Evolutionary conservation across 2,888 invertebrate species (phyloP).

Genomic region (Lochmaea capreae): DNA sequence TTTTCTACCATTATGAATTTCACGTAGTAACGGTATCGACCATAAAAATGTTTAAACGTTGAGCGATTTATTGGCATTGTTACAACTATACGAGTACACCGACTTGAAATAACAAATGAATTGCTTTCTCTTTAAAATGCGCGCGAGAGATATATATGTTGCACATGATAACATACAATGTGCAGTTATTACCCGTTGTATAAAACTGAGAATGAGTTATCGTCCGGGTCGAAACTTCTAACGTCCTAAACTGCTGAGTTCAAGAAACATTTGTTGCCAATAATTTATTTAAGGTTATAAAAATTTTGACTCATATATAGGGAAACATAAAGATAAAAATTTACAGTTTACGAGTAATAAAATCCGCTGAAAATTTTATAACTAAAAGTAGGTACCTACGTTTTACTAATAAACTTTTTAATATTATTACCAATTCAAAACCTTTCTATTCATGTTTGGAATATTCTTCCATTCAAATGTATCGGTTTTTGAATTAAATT

Average conservation of each 20-base stretch:
- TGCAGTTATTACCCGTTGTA: conserved; percentile 23
- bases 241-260: conserved; percentile 29
- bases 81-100: too few relatives aligned
- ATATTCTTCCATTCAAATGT: neutral
- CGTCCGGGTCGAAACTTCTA: conserved; percentile 15
- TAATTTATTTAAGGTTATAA: conserved; percentile 35
- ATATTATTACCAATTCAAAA: conserved; percentile 8
- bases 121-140: neutral
- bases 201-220: conserved; percentile 31
- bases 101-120: conserved; percentile 8
- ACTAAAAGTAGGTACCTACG: conserved; percentile 2
- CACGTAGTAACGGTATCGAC: too few relatives aligned
- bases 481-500: neutral
- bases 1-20: too few relatives aligned
- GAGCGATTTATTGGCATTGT: neutral
- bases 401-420: conserved; percentile 21
- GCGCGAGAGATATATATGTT: neutral
- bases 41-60: neutral
- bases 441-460: neutral
- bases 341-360: conserved; percentile 29
- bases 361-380: conserved; percentile 23
- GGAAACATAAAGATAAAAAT: conserved; percentile 31
- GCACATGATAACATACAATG: conserved; percentile 29
- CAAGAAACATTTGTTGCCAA: conserved; percentile 31
- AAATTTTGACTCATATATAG: conserved; percentile 29